A percentile compares a stretch with the other conserved stretches of the same genome.
Conservation (phyloP, 1,140 invertebrate species). For the Probaryconus sp. region DNA sequence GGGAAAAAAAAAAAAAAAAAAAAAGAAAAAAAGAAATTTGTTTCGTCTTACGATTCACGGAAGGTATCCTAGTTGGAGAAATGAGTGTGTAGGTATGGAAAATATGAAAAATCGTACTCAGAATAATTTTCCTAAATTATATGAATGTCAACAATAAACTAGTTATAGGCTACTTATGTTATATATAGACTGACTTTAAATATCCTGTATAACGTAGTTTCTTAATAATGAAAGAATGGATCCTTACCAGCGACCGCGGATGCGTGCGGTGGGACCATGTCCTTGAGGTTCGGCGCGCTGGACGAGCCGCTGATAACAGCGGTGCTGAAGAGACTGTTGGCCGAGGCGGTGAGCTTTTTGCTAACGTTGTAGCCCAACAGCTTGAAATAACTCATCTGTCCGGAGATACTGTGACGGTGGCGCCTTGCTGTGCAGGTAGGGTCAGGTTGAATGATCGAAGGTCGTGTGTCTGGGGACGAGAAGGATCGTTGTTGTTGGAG, state of each 20-base stretch:
- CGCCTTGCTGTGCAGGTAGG: slow-evolving; percentile 84
- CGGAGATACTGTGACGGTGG: slow-evolving; percentile 95
- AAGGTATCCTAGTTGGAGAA: too few relatives aligned
- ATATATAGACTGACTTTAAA: too few relatives aligned
- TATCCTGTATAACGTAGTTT: too few relatives aligned
- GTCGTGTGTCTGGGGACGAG: slow-evolving; percentile 77
- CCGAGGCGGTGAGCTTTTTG: slow-evolving; percentile 85
- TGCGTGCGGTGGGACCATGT: slow-evolving; percentile 87
- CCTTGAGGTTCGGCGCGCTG: slow-evolving; percentile 92
- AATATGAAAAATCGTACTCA: too few relatives aligned
- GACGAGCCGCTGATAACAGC: slow-evolving; percentile 95
- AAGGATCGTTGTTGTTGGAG: slow-evolving; percentile 76
- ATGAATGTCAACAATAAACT: too few relatives aligned
- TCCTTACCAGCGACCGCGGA: slow-evolving; percentile 84
- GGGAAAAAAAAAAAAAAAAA: not conserved
- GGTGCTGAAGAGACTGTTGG: slow-evolving; percentile 92
- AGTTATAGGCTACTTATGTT: too few relatives aligned
- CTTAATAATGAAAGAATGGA: not conserved
- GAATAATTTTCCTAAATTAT: too few relatives aligned
- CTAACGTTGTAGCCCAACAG: slow-evolving; percentile 85
- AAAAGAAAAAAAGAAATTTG: not conserved
- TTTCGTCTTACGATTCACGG: too few relatives aligned
- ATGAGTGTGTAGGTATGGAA: too few relatives aligned
- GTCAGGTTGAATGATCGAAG: slow-evolving; percentile 79
- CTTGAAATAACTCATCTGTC: slow-evolving; percentile 94